phyloP scores from a whole-genome alignment of 2,113 vertebrate genomes.

The Carollia perspicillata region DNA sequence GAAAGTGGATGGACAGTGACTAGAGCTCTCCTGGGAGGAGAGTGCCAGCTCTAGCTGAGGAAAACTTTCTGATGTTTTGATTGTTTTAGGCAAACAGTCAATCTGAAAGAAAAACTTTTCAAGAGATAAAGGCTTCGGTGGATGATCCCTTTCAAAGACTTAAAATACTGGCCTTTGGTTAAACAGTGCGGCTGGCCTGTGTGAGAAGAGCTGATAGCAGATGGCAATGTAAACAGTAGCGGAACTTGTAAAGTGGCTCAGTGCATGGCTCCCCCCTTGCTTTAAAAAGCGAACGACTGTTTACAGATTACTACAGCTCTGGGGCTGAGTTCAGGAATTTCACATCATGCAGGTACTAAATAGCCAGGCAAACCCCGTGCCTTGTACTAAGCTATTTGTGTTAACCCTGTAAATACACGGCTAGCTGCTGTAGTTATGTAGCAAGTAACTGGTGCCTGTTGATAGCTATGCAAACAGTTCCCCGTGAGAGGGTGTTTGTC shows the following conservation, averaged over 20 bases:
- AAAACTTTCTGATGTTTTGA: conserved; percentile 26
- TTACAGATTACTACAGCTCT: neutral
- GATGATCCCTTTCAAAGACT: conserved; percentile 44
- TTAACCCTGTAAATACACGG: neutral
- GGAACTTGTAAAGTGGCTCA: neutral
- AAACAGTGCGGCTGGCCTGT: neutral
- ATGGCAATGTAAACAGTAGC: neutral
- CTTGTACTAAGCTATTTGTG: neutral
- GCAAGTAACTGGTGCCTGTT: neutral
- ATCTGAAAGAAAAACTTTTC: conserved; percentile 39
- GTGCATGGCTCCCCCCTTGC: neutral
- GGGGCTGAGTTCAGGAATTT: neutral
- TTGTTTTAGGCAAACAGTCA: conserved; percentile 39
- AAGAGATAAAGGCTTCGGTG: conserved; percentile 38
- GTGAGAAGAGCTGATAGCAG: neutral
- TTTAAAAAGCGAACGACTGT: neutral
- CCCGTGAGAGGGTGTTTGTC: neutral
- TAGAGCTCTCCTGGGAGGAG: neutral
- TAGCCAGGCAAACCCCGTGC: neutral
- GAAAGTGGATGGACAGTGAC: neutral
- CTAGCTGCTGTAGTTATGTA: neutral
- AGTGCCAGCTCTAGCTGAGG: neutral
- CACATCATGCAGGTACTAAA: neutral
- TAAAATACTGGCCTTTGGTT: conserved; percentile 18
- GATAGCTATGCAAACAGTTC: conserved; percentile 35